Evolutionary conservation across 1,140 invertebrate genomes (phyloP), one percentile per base, ranked within the genome.

Genomic region (Marisa cornuarietis): DNA sequence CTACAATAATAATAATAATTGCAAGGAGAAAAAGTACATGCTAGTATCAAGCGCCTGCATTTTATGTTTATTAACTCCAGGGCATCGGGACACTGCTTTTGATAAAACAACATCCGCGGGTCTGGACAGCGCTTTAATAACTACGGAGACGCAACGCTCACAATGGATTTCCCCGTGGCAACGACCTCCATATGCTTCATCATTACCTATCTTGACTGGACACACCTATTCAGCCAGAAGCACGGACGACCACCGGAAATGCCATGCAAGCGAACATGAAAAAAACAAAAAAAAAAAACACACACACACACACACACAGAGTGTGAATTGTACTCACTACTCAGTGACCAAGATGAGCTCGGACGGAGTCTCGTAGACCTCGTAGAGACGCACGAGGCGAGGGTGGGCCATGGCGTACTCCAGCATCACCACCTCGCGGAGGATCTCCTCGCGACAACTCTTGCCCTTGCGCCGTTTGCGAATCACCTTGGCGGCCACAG

Each of bases 401-500:
- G 94, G 93, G 90, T 95, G 95, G 85, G 94, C 92, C 16, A 94
- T 93, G 86, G 95, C 96, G 82, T 96, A 93, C 87, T 96, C 94
- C 81, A 98, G 93, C 86, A 98, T 96, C 71, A 96, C 96, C 80
- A 97, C 95, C 91, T 98, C 97, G 91, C 97, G 95, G 49, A 92
- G 80, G 49, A 90, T 88, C 62, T 89, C 88, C 31, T 88, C 87
- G 0, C 88, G 82, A 75, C 88, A 89, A 71, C 85, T 87, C 78
- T 90, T 89, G 10, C 90, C 90, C 81, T 91, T 89, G 86, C 97
- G 93, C 84, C 97, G 92, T 91, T 98, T 97, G 90, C 95, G 95
- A 83, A 99, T 95, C 91, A 96, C 97, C 93, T 99, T 99, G 80
- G 97, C 98, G 3, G 98, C 98, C 92, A 96, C 98, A 88, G 95